phyloP scores from a whole-genome alignment of 2,113 vertebrate genomes.

The Danio rerio region DNA sequence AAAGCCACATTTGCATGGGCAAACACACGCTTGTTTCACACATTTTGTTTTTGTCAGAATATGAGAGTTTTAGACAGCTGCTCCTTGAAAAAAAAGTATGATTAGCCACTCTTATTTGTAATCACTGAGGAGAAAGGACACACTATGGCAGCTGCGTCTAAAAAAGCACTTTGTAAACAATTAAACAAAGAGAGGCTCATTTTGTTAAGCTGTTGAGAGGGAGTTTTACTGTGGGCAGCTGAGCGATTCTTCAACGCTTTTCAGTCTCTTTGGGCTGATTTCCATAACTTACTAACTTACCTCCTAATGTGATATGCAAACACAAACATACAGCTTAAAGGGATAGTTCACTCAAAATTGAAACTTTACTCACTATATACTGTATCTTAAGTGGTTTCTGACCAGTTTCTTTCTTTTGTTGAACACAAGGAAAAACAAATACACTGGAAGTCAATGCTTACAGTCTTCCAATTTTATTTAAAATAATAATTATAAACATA shows the following conservation, averaged over 20 bases:
- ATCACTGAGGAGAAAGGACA: neutral
- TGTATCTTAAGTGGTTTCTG: no score
- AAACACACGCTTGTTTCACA: neutral
- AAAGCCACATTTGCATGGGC: neutral
- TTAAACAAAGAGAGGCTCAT: conserved; percentile 44
- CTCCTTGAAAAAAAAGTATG: neutral
- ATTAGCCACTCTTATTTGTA: neutral
- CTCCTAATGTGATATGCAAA: neutral
- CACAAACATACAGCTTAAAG: neutral
- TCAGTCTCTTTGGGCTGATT: neutral
- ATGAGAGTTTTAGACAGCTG: neutral
- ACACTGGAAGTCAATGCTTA: no score
- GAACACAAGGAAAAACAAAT: no score
- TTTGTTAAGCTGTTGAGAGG: neutral
- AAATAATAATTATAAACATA: no score
- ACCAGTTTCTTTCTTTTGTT: no score
- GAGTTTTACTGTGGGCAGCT: neutral
- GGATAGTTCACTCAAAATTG: neutral
- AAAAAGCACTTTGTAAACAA: conserved; percentile 39
- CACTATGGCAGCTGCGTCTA: conserved; percentile 23
- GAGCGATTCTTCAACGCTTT: neutral
- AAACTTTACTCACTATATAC: no score
- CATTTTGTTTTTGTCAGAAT: no score
- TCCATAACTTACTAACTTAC: conserved; percentile 5
- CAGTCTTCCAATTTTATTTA: no score